Evolutionary conservation across 2,797 vertebrate species (phyloP), one percentile per base, ranked within the genome.

Genomic region (Alosa sapidissima): DNA sequence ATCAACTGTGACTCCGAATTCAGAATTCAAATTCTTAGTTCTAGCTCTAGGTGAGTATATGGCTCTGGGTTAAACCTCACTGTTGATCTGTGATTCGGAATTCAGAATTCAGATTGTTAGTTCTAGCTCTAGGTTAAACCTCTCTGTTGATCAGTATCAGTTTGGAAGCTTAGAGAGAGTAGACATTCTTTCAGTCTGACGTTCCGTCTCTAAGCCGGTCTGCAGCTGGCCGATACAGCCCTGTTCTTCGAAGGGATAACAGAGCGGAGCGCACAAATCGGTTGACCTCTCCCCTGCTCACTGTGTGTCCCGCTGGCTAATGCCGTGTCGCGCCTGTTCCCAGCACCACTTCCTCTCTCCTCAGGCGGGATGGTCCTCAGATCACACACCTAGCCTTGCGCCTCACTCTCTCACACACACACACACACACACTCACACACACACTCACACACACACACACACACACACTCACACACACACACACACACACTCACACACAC

Each of bases 341-440:
- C 47, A 48, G 47, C 89, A 83, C 49, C 47, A 82, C 49, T 62
- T 82, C 84, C 86, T 85, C 83, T 82, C 89, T 85, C 87, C 82
- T 84, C 82, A n/a, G 89, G 85, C 5, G 33, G 68, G 33, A 75
- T 16, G 68, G 33, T 41, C 5, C 55, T 21, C 55, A 58, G 55
- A 58, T 58, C 14, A 13, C 13, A 33, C 28, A 33, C 65, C 14
- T 52, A 10, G 51, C 51, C 51, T 13, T 14, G 13, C 11, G 11
- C 51, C 58, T n/a, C 58, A 62, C 21, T 0, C 58, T n/a, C 16
- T 7, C 21, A 8, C 60, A 8, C 60, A 8, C 21, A 8, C 24
- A 24, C 60, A 24, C 60, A 62, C 60, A 60, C 55, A 60, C 55
- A 5, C 9, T 9, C 54, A 58, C 54, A 58, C 54, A 58, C 54